Conservation (phyloP, 2,113 vertebrate genomes). For the Hymenochirus boettgeri region DNA sequence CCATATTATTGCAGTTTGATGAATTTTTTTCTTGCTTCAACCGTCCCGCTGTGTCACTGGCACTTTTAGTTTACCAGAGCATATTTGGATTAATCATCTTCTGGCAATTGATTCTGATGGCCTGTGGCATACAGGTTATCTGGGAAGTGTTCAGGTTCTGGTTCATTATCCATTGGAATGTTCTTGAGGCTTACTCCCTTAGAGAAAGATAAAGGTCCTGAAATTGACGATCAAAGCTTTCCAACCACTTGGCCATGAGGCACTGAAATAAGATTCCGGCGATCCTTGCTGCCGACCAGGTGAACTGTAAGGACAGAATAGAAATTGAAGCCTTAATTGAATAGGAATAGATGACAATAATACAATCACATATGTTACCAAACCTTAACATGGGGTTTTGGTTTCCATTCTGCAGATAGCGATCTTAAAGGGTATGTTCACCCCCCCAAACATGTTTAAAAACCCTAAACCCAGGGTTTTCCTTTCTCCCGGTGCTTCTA, state of each 20-base stretch:
- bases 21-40: conserved; percentile 40
- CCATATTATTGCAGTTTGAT: conserved; percentile 10
- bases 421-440: no score
- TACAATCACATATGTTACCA: no score
- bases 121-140: conserved; percentile 47
- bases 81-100: conserved; percentile 90
- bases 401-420: no score
- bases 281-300: conserved; percentile 83
- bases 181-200: conserved; percentile 69
- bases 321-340: not conserved
- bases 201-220: conserved; percentile 78
- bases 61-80: conserved; percentile 69
- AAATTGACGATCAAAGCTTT: conserved; percentile 84
- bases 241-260: conserved; percentile 86
- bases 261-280: conserved; percentile 82
- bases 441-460: no score
- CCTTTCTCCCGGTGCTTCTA: no score
- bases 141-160: conserved; percentile 66
- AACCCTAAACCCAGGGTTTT: no score
- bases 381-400: no score
- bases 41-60: conserved; percentile 61
- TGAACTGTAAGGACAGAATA: conserved; percentile 70
- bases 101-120: conserved; percentile 60
- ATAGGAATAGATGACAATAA: no score
- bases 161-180: conserved; percentile 69